Base-by-base conservation (phyloP, 2,888 invertebrate genomes). In the Buathra laborator region DNA sequence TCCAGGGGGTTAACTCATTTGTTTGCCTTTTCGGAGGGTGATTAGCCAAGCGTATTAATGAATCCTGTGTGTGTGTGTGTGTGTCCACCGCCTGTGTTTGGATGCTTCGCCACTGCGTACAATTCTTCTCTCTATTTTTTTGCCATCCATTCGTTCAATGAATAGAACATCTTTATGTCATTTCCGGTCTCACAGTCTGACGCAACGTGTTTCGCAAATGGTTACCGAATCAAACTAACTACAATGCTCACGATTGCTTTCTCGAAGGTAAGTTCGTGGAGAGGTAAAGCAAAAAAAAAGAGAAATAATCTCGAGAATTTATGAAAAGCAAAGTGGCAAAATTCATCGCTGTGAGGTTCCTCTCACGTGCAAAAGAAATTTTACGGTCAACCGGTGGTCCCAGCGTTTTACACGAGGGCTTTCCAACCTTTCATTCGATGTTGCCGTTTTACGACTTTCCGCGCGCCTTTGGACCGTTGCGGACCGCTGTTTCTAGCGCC, bases 311-410 rank as follows among this genome's bases (percentile, higher is more conserved):
- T 16, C 53, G 53, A 48, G 14, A 48, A 48, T 48, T 10, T 14
- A 12, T 14, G 14, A 48, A 48, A 48, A 48, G 37, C 37, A 5
- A 37, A 37, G 7, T 37, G 37, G 37, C 37, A 12, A 48, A 1
- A 24, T 24, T 24, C 24, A 48, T 48, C 46, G 46, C 46, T 12
- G 12, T 24, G 70, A 32, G 3, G 53, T 51, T 71, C 43, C 1
- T 43, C 71, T 59, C 72, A 74, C 59, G 72, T 74, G 72, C 59
- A 29, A 74, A 29, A 59, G 46, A 74, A 74, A 74, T 74, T 74
- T 74, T 32, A 2, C 14, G 46, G 24, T 46, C 10, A 29, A 44
- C 46, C 59, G 46, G 59, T 46, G 10, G 44, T 9, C 16, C 2
- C 2, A 9, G 7, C 37, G 37, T 37, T 37, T 37, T 9, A 9